A percentile compares a stretch with the other conserved stretches of the same genome.
phyloP scores from a whole-genome alignment of 2,797 vertebrate species.

The Syngnathus rostellatus region DNA sequence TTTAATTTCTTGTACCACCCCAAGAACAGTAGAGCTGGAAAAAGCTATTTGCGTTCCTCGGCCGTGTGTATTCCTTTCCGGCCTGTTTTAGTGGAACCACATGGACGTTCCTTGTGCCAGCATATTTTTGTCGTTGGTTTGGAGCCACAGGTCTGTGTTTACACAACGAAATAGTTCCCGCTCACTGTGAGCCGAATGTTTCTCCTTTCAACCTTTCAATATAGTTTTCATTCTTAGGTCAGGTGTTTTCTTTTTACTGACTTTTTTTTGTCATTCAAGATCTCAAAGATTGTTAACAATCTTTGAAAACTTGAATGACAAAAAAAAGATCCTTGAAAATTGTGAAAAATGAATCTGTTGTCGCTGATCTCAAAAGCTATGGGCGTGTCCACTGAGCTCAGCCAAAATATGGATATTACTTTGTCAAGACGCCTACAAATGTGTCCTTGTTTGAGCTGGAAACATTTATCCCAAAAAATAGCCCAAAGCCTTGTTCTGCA shows the following conservation, averaged over 20 bases:
- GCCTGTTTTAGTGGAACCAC: slow-evolving; percentile 35
- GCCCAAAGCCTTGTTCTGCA: too few species aligned
- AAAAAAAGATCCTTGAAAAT: too few species aligned
- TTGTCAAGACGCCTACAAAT: too few species aligned
- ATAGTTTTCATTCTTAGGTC: not conserved
- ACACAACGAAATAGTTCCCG: not conserved
- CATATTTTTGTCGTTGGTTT: slow-evolving; percentile 25
- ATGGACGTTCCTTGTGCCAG: slow-evolving; percentile 5
- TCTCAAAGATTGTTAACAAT: too few species aligned
- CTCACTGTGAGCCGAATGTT: not conserved
- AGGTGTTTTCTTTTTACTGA: not conserved
- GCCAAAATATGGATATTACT: too few species aligned
- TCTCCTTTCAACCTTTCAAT: not conserved
- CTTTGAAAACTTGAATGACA: too few species aligned
- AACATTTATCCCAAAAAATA: too few species aligned
- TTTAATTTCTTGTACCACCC: slow-evolving; percentile 10
- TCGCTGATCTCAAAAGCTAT: too few species aligned
- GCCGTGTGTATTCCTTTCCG: slow-evolving; percentile 14
- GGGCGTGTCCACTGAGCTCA: too few species aligned
- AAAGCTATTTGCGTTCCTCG: slow-evolving; percentile 33
- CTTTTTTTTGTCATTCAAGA: too few species aligned
- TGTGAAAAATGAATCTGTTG: too few species aligned
- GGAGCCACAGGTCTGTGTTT: not conserved
- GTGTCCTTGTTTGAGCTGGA: too few species aligned
- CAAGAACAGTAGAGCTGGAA: not conserved